A percentile compares a stretch with the other conserved stretches of the same genome.
phyloP scores from a whole-genome alignment of 2,888 invertebrate genomes.

The Polydrusus cervinus region DNA sequence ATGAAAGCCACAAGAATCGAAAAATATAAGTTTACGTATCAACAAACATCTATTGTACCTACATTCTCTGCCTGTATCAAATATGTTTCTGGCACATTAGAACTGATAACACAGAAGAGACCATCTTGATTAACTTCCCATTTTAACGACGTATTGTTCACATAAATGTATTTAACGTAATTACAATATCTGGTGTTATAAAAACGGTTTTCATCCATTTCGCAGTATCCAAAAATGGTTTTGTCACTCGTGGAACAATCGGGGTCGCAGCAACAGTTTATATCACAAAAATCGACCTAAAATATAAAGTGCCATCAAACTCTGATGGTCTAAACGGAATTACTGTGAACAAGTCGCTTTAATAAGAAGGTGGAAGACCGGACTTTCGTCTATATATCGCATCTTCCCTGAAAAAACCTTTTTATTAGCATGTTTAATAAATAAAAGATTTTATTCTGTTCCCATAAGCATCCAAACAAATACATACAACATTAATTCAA shows the following conservation, averaged over 20 bases:
- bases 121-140: constrained; percentile 70
- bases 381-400: no score
- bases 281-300: constrained; percentile 81
- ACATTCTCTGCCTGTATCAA: constrained; percentile 65
- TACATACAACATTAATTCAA: neutral
- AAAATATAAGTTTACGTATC: no score
- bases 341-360: neutral
- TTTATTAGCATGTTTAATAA: no score
- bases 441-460: neutral
- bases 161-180: constrained; percentile 73
- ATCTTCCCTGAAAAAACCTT: no score
- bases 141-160: constrained; percentile 73
- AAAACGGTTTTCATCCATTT: constrained; percentile 66
- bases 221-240: constrained; percentile 77
- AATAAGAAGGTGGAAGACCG: neutral
- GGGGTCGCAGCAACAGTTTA: constrained; percentile 89
- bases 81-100: constrained; percentile 73
- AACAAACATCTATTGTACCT: constrained; percentile 14
- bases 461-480: constrained; percentile 3
- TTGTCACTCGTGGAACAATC: constrained; percentile 80
- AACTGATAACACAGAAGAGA: constrained; percentile 76
- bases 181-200: constrained; percentile 73
- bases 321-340: neutral
- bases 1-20: no score
- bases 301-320: constrained; percentile 45